Conservation (phyloP, 2,797 vertebrate species). For the Artibeus lituratus region DNA sequence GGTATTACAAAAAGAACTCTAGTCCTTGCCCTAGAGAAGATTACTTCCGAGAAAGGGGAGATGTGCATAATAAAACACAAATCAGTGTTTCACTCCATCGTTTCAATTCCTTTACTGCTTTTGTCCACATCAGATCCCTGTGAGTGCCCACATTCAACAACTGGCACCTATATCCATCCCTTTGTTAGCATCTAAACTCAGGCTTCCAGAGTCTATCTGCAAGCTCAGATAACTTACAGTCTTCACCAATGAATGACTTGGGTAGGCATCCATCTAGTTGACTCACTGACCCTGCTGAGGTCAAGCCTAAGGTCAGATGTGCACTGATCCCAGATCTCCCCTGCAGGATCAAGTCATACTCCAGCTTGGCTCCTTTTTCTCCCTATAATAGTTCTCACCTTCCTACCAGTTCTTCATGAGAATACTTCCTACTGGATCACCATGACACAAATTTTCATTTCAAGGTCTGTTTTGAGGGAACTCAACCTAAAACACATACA, state of each 20-base stretch:
- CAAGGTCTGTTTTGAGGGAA: background rate
- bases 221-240: background rate
- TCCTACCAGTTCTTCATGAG: background rate
- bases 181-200: background rate
- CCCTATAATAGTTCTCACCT: background rate
- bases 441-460: background rate
- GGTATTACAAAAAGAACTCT: background rate
- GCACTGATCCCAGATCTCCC: too few species aligned
- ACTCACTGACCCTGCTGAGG: background rate
- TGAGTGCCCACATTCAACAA: background rate
- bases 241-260: background rate
- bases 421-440: background rate
- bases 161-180: background rate
- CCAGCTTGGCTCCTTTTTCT: background rate
- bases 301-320: background rate
- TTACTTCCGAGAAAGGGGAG: background rate
- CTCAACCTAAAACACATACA: background rate
- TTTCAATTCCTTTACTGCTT: background rate
- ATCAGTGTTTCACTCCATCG: background rate
- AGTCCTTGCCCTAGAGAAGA: background rate
- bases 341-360: background rate
- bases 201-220: background rate
- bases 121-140: background rate
- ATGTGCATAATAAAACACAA: background rate
- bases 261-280: background rate